Base-by-base conservation (phyloP, 2,797 vertebrate species). In the Phaenicophaeus curvirostris region DNA sequence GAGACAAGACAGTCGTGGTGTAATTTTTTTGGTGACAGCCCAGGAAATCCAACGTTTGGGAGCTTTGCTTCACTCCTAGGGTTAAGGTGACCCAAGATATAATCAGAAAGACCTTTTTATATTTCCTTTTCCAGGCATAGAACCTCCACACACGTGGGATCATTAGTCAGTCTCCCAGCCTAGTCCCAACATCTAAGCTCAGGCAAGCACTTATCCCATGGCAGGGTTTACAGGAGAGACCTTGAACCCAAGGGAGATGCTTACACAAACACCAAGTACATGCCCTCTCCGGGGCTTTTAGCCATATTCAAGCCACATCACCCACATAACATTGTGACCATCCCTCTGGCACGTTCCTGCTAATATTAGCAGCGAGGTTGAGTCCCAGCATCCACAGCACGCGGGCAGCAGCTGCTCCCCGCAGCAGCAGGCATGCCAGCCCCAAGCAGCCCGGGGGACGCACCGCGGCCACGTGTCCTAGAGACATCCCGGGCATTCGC, bases 281-380 rank as follows among this genome's bases (percentile, higher is more conserved):
- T 33, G 90, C 27, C 31, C 2, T 24, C 61, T 51, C 28, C 4
- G 3, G 15, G 16, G 67, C 55, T 59, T 42, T 28, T 48, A 65
- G 37, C 33, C 10, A 4, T 14, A 16, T 3, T 73, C 25, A 24
- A 90, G 77, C 48, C 90, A 25, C 84, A 61, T 79, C 92, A 80
- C 53, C 67, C 77, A 55, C 73, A 69, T 13, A 61, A 71, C 51
- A 30, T 24, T 3, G 13, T 1, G 7, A 37, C 31, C 39, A 30
- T 35, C 83, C 62, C 7, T 10, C 41, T 25, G 55, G 68, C 55
- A 1, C 15, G 67, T 35, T 76, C 82, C 77, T 92, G 83, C 96
- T 97, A 97, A 96, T 91, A 95, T 97, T 97, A 97, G 93, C 75
- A 74, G 68, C 23, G 3, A 85, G 86, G 94, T 15, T 82, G 91